A percentile compares a stretch with the other conserved stretches of the same genome.
phyloP scores from a whole-genome alignment of 2,113 vertebrate genomes.

The Nesoenas mayeri region DNA sequence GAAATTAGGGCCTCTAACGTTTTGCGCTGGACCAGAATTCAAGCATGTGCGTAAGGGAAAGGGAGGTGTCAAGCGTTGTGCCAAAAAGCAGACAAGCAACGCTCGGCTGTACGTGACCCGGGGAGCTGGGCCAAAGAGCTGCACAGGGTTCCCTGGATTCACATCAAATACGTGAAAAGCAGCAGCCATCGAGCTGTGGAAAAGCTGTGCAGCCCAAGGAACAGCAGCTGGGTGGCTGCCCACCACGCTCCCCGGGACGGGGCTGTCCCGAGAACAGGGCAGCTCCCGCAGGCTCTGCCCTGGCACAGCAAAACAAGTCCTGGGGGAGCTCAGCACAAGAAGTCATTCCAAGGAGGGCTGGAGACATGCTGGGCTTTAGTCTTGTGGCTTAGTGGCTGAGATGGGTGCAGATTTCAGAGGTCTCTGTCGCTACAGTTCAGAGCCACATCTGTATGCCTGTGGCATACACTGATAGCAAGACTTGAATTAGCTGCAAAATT shows the following conservation, averaged over 20 bases:
- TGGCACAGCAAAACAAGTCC: rapidly evolving
- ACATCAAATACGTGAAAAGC: constrained; percentile 43
- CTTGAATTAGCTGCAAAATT: background rate
- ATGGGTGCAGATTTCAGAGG: background rate
- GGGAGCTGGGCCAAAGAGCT: background rate
- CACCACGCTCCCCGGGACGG: background rate
- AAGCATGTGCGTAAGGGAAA: background rate
- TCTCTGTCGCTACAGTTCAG: background rate
- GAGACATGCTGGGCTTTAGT: background rate
- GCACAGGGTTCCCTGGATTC: constrained; percentile 35
- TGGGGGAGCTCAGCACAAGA: background rate
- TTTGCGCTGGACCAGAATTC: background rate
- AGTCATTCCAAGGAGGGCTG: background rate
- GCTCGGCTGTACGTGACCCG: background rate
- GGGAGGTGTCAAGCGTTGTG: background rate
- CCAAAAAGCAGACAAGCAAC: background rate
- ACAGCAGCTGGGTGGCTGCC: constrained; percentile 16
- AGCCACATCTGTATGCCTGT: background rate
- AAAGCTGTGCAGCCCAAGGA: background rate
- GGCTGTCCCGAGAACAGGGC: background rate
- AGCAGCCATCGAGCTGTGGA: background rate
- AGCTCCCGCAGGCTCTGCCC: background rate
- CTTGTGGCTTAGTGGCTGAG: background rate
- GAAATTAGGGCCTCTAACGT: rapidly evolving
- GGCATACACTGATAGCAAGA: background rate